A percentile compares a stretch with the other conserved stretches of the same genome.
phyloP scores from a whole-genome alignment of 2,797 vertebrate genomes.

The Hoplostethus mediterraneus region DNA sequence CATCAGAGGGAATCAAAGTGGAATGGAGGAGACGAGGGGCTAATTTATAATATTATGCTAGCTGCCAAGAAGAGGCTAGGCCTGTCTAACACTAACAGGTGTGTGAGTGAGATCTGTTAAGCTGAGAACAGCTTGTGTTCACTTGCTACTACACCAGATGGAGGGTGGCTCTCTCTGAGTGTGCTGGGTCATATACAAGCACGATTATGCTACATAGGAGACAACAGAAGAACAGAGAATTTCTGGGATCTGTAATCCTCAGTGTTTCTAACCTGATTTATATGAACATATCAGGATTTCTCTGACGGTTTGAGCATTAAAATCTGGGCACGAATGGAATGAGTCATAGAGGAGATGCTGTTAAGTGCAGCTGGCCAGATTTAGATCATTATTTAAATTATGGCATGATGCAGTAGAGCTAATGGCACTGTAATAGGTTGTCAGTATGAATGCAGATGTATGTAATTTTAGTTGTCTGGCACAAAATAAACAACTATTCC shows the following conservation, averaged over 20 bases:
- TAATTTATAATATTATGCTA: constrained; percentile 69
- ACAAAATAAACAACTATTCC: constrained; percentile 51
- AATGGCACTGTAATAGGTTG: constrained; percentile 75
- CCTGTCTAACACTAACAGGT: constrained; percentile 76
- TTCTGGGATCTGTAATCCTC: constrained; percentile 35
- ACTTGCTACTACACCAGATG: constrained; percentile 76
- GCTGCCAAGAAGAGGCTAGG: constrained; percentile 69
- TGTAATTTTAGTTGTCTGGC: constrained; percentile 65
- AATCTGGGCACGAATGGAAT: constrained; percentile 63
- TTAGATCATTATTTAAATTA: constrained; percentile 77
- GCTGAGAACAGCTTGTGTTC: constrained; percentile 80
- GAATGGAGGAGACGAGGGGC: constrained; percentile 64
- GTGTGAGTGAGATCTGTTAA: constrained; percentile 74
- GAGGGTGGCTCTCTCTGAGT: constrained; percentile 69
- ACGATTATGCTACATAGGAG: constrained; percentile 61
- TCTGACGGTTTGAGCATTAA: constrained; percentile 60
- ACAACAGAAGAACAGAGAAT: constrained; percentile 48
- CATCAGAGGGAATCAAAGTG: constrained; percentile 66
- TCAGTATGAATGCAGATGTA: constrained; percentile 69
- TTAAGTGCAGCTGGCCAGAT: constrained; percentile 73
- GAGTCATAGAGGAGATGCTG: constrained; percentile 58
- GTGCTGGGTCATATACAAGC: constrained; percentile 69
- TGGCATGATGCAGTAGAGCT: constrained; percentile 62
- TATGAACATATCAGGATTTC: constrained; percentile 60
- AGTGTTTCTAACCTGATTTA: constrained; percentile 48